Evolutionary conservation across 2,113 vertebrate species (phyloP).

Genomic region (Odobenus rosmarus): DNA sequence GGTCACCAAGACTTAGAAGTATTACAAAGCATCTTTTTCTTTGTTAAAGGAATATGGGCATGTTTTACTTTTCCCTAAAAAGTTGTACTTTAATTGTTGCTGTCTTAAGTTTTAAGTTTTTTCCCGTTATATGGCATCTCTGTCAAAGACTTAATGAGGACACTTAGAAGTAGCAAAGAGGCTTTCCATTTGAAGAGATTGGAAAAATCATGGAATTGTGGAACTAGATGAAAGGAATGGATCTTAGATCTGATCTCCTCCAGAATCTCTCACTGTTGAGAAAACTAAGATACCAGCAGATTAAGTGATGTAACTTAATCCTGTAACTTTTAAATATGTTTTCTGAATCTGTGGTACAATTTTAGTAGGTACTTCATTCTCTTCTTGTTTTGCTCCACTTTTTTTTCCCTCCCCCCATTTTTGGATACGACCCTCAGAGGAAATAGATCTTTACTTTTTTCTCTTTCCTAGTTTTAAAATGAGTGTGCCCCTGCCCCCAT

Average conservation of each 20-base stretch:
- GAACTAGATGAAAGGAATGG: not conserved
- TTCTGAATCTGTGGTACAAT: not conserved
- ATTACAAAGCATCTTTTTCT: conserved; percentile 25
- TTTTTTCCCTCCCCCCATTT: not conserved
- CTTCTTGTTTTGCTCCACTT: not conserved
- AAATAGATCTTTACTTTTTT: not conserved
- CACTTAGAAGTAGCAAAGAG: not conserved
- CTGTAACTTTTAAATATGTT: not conserved
- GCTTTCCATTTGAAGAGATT: conserved; percentile 28
- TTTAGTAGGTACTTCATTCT: not conserved
- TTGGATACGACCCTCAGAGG: not conserved
- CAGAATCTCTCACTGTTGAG: not conserved
- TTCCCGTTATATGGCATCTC: not conserved
- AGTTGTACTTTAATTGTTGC: not conserved
- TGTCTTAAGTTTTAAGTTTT: not conserved
- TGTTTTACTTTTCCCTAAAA: not conserved
- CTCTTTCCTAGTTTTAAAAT: not conserved
- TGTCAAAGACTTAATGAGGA: not conserved
- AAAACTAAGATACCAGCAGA: not conserved
- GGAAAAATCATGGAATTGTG: not conserved
- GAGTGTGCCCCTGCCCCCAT: not conserved
- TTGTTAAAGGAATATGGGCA: not conserved
- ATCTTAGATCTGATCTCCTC: not conserved
- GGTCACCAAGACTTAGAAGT: not conserved
- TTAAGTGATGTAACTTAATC: not conserved